phyloP scores from a whole-genome alignment of 2,113 vertebrate genomes.

The Gnathonemus echidnorhynchus region DNA sequence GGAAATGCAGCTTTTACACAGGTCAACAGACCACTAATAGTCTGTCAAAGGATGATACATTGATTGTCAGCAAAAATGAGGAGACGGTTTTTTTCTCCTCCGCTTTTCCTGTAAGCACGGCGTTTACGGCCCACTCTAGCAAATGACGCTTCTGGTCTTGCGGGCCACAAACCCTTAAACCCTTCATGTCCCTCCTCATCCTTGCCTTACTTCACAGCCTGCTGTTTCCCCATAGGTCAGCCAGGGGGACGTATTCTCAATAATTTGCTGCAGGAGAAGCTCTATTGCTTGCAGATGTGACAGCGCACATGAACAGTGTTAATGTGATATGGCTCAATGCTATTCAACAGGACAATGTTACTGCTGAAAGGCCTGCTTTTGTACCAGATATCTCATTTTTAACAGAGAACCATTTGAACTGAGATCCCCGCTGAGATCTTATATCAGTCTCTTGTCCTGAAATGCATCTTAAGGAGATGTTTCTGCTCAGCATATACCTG shows the following conservation, averaged over 20 bases:
- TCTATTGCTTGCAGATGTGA: neutral
- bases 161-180: neutral
- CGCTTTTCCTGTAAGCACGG: neutral
- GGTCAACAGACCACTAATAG: constrained; percentile 5
- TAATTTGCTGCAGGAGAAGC: neutral
- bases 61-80: constrained; percentile 3
- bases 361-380: neutral
- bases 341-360: neutral
- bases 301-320: neutral
- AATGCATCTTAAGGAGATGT: neutral
- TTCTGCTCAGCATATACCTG: neutral
- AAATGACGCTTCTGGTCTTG: neutral
- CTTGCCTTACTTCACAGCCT: neutral
- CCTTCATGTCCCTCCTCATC: neutral
- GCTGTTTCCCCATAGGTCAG: neutral
- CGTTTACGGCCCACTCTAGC: constrained; percentile 8
- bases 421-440: neutral
- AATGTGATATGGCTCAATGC: neutral
- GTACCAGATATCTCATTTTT: neutral
- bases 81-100: neutral
- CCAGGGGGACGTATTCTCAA: neutral
- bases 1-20: constrained; percentile 1
- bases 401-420: neutral
- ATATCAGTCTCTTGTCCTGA: neutral
- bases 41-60: constrained; percentile 7